Evolutionary conservation across 2,888 invertebrate genomes (phyloP).

Genomic region (Dasypogon diadema): DNA sequence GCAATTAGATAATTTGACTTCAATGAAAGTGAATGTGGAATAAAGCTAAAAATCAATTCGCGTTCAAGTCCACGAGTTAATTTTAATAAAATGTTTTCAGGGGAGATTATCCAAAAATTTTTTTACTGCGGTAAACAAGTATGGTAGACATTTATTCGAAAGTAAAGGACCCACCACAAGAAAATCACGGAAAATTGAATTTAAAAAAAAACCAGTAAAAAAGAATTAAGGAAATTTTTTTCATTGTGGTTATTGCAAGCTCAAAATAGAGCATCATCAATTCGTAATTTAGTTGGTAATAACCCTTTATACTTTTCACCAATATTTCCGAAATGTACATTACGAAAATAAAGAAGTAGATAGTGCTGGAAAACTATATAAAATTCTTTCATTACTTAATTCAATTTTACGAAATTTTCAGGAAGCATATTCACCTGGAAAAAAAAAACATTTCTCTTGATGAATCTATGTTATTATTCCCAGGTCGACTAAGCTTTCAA

Average conservation of each 20-base stretch:
- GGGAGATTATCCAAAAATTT: neutral
- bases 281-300: neutral
- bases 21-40: neutral
- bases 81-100: neutral
- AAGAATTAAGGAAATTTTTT: neutral
- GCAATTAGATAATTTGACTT: neutral
- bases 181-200: neutral
- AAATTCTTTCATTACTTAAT: neutral
- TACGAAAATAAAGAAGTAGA: neutral
- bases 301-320: neutral
- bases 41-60: neutral
- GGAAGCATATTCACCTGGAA: neutral
- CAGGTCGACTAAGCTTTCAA: too few relatives aligned
- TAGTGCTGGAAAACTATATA: neutral
- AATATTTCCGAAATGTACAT: neutral
- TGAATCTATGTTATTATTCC: neutral
- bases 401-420: slow-evolving; percentile 7
- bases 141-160: neutral
- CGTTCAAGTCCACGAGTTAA: slow-evolving; percentile 1
- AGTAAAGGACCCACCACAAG: neutral
- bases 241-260: neutral
- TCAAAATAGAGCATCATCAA: neutral
- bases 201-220: neutral
- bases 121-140: neutral
- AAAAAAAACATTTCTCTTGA: slow-evolving; percentile 1